Conservation (phyloP, 2,888 invertebrate species). For the Tipula confusa region DNA sequence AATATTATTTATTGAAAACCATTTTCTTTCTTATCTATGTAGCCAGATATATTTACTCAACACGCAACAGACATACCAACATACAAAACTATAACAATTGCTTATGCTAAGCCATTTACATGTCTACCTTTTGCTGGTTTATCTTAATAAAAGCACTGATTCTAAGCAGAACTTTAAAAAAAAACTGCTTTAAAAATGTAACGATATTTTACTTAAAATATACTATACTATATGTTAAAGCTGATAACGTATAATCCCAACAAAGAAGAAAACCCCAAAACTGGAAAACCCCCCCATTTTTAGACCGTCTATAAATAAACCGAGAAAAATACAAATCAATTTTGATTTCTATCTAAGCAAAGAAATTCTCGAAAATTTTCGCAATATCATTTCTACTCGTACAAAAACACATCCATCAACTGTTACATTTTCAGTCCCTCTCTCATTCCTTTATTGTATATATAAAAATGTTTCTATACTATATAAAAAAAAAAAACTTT, state of each 20-base stretch:
- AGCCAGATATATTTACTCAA: neutral
- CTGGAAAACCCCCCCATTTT: neutral
- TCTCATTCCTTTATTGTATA: neutral
- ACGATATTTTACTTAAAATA: neutral
- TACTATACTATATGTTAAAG: neutral
- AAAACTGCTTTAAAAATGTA: neutral
- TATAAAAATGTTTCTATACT: neutral
- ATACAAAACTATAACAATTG: neutral
- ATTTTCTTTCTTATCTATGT: neutral
- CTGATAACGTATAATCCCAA: neutral
- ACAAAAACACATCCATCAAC: neutral
- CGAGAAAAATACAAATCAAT: neutral
- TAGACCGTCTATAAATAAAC: neutral
- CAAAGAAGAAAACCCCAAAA: neutral
- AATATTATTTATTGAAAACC: neutral
- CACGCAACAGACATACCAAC: neutral
- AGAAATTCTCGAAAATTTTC: constrained; percentile 3
- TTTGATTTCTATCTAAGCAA: constrained; percentile 3
- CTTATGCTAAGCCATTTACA: neutral
- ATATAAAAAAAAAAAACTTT: neutral
- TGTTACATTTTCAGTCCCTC: neutral
- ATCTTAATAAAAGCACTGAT: neutral
- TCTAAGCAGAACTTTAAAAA: neutral
- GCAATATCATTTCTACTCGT: constrained; percentile 25
- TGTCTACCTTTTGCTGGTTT: neutral